phyloP scores from a whole-genome alignment of 2,113 vertebrate genomes.

The Pagrus major region DNA sequence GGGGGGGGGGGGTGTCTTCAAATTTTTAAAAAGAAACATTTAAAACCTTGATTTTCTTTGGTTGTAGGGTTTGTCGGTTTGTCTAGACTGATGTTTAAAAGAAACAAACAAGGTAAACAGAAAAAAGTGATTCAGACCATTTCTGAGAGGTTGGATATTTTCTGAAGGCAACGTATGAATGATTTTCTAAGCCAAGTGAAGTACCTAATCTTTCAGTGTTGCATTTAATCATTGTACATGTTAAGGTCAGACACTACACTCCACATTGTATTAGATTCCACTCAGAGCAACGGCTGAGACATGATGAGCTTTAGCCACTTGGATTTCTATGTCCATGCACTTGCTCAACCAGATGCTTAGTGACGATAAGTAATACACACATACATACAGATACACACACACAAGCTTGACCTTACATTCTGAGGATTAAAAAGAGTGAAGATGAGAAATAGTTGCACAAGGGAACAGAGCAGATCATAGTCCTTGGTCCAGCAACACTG shows the following conservation, averaged over 20 bases:
- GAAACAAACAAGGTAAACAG: background rate
- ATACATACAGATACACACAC: background rate
- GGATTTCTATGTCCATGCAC: slow-evolving; percentile 16
- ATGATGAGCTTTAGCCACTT: slow-evolving; percentile 20
- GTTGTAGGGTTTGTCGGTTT: background rate
- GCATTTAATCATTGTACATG: slow-evolving; percentile 26
- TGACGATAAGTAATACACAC: background rate
- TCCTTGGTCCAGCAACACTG: slow-evolving; percentile 19
- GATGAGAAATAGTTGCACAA: background rate
- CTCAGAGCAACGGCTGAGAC: slow-evolving; percentile 20
- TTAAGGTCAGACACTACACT: slow-evolving; percentile 48
- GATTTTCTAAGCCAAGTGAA: background rate
- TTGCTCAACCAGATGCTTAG: slow-evolving; percentile 18
- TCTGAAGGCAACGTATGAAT: background rate
- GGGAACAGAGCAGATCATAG: background rate
- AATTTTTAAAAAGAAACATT: background rate
- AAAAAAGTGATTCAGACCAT: background rate
- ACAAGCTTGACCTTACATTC: slow-evolving; percentile 26
- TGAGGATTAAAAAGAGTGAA: slow-evolving; percentile 30
- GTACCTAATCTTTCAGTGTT: slow-evolving; percentile 13
- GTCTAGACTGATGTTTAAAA: background rate
- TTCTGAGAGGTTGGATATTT: background rate
- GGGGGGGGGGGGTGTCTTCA: too few relatives aligned
- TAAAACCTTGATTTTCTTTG: background rate
- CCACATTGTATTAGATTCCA: background rate